Evolutionary conservation across 2,113 vertebrate genomes (phyloP).

Genomic region (Chaetodon auriga): DNA sequence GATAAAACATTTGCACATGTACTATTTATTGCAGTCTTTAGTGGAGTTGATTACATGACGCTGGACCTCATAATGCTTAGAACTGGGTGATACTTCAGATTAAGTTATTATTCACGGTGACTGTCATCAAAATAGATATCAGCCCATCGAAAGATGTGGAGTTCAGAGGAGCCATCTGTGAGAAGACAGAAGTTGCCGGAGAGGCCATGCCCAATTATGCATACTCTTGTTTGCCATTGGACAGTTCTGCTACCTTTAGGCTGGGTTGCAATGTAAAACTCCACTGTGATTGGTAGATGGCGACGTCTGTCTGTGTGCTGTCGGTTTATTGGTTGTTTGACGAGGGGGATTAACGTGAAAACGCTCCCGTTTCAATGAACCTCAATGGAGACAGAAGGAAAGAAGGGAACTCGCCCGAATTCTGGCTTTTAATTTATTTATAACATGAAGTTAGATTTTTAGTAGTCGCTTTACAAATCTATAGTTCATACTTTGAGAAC

Average conservation of each 20-base stretch:
- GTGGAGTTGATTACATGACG: background rate
- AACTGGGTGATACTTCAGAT: background rate
- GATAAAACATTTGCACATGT: background rate
- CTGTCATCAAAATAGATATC: background rate
- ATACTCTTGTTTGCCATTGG: conserved; percentile 54
- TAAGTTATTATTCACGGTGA: background rate
- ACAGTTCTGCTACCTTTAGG: background rate
- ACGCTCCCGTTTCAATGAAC: conserved; percentile 55
- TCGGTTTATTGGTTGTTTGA: conserved; percentile 54
- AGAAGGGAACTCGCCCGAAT: conserved; percentile 17
- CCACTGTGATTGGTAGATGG: conserved; percentile 35
- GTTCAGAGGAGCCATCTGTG: background rate
- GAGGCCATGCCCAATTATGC: conserved; percentile 36
- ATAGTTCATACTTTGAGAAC: background rate
- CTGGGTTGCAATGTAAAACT: background rate
- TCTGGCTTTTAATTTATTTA: conserved; percentile 45
- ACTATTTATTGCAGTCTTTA: background rate
- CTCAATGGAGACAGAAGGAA: conserved; percentile 65
- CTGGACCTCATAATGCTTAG: background rate
- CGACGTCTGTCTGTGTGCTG: conserved; percentile 33
- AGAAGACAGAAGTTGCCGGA: background rate
- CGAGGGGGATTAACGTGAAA: conserved; percentile 54
- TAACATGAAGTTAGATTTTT: conserved; percentile 7
- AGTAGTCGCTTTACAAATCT: background rate
- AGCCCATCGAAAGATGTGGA: background rate